These are phyloP conservation scores for Potamilus streckersoni DNA, from an alignment of 1,140 invertebrate genomes.

Conservation along the genomic window DNA sequence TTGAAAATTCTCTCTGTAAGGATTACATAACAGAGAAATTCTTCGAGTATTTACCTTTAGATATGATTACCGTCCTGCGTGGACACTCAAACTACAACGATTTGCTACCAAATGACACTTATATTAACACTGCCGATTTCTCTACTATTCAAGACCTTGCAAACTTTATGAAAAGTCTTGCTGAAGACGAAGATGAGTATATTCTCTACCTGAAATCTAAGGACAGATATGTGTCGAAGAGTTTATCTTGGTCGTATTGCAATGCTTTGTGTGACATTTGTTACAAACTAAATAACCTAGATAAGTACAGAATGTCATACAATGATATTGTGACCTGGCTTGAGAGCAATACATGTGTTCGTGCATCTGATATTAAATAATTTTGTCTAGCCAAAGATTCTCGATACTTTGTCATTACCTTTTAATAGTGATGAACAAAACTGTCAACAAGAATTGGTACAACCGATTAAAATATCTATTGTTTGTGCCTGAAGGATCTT, in stretches of 20 bases:
- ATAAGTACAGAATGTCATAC: slow-evolving; percentile 3
- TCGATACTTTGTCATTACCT: too few species aligned
- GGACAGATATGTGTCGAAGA: background rate
- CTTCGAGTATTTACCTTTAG: background rate
- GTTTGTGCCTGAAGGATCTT: too few species aligned
- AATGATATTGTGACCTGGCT: slow-evolving; percentile 2
- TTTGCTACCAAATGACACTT: slow-evolving; percentile 1
- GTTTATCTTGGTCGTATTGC: background rate
- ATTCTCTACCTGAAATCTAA: slow-evolving; percentile 1
- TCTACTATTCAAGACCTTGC: background rate
- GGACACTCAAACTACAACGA: background rate
- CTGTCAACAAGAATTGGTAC: too few species aligned
- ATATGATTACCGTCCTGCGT: slow-evolving; percentile 4
- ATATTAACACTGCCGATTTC: slow-evolving; percentile 11
- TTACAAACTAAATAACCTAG: slow-evolving; percentile 5
- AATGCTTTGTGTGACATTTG: slow-evolving; percentile 3
- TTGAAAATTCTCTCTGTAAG: slow-evolving; percentile 17
- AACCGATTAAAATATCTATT: too few species aligned
- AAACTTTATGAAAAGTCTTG: background rate
- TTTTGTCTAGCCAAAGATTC: too few species aligned
- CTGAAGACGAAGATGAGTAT: slow-evolving; percentile 4
- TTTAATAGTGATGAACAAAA: too few species aligned
- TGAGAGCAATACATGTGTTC: background rate
- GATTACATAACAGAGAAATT: slow-evolving; percentile 20
- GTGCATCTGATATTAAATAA: too few species aligned